These are phyloP conservation scores for Linyphia triangularis DNA, from an alignment of 2,888 invertebrate species.

Conservation along the genomic window DNA sequence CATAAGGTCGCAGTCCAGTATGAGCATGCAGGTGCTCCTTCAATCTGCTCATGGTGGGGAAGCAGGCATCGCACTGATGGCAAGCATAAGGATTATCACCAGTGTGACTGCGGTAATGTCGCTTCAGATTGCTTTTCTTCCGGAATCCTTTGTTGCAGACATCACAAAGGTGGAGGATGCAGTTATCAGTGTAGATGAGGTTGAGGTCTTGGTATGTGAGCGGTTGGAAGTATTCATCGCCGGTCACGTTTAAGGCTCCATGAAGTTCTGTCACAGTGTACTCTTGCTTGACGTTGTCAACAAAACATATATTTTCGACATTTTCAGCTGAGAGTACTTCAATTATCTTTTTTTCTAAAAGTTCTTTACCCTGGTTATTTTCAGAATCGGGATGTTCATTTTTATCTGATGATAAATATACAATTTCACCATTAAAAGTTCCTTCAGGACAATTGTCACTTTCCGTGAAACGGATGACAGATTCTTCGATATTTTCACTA, in stretches of 20 bases:
- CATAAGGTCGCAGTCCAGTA: neutral
- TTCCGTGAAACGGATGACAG: too few species aligned
- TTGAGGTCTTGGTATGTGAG: neutral
- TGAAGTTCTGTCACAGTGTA: neutral
- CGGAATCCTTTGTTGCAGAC: neutral
- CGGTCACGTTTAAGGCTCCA: neutral
- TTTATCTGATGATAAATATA: too few species aligned
- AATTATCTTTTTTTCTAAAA: neutral
- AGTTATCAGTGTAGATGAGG: neutral
- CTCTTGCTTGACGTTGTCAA: neutral
- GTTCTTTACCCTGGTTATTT: neutral
- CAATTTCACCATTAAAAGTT: too few species aligned
- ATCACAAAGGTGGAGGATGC: conserved; percentile 3
- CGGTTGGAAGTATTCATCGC: neutral
- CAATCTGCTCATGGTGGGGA: neutral
- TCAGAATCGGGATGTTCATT: neutral
- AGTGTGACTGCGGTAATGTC: conserved; percentile 6
- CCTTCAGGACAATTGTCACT: too few species aligned
- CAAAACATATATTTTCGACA: neutral
- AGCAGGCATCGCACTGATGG: neutral
- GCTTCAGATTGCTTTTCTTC: neutral
- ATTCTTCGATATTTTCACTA: too few species aligned
- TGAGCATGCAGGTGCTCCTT: neutral
- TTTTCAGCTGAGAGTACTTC: neutral
- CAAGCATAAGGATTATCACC: conserved; percentile 8